phyloP scores from a whole-genome alignment of 1,140 invertebrate genomes.

The Drosophila pseudoobscura region DNA sequence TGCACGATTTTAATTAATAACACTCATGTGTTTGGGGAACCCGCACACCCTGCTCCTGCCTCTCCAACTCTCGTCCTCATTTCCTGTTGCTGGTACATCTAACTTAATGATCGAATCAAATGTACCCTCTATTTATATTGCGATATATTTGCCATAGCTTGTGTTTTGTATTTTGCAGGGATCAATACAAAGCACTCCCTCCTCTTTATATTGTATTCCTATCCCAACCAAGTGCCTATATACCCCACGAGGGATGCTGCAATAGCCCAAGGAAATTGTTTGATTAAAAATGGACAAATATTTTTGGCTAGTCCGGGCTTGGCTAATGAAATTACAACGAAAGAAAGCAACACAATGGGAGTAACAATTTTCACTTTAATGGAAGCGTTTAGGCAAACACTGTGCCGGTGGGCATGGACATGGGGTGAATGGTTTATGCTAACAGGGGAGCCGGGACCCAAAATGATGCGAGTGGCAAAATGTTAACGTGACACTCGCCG shows the following conservation, averaged over 20 bases:
- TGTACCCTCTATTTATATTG: slow-evolving; percentile 15
- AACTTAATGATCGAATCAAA: slow-evolving; percentile 22
- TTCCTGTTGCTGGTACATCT: slow-evolving; percentile 1
- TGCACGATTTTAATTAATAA: slow-evolving; percentile 83
- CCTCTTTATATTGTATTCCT: too few species aligned
- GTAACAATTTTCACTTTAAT: slow-evolving; percentile 55
- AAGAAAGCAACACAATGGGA: slow-evolving; percentile 13
- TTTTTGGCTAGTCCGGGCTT: background rate
- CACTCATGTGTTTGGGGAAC: slow-evolving; percentile 43
- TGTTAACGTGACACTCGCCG: slow-evolving; percentile 20
- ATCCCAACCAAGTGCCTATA: background rate
- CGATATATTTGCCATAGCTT: too few species aligned
- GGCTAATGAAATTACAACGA: slow-evolving; percentile 34
- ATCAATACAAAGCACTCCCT: too few species aligned
- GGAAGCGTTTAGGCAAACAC: slow-evolving; percentile 33
- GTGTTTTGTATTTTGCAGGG: too few species aligned
- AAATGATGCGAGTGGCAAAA: slow-evolving; percentile 57
- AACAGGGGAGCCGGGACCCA: slow-evolving; percentile 17
- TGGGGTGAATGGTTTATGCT: background rate
- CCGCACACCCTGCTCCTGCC: background rate
- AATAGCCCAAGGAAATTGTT: slow-evolving; percentile 16
- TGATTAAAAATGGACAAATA: slow-evolving; percentile 13
- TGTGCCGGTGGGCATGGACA: background rate
- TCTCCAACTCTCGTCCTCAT: background rate
- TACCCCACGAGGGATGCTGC: background rate